Evolutionary conservation across 2,797 vertebrate genomes (phyloP), one percentile per base, ranked within the genome.

Genomic region (Neosilurus mollespiculum): DNA sequence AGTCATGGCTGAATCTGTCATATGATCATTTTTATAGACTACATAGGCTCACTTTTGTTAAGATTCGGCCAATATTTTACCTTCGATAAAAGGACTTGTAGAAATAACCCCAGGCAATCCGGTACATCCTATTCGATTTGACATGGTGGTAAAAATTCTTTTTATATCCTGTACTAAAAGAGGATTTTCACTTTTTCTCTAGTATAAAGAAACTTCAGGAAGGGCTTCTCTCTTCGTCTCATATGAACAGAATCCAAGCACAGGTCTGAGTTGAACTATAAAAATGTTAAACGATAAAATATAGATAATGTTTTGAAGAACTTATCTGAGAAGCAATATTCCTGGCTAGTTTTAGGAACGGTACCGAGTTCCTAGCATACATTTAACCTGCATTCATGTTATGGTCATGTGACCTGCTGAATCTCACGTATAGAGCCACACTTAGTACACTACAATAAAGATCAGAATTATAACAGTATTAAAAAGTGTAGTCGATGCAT

Each of bases 61-160:
- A 18, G 53, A 58, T 75, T 30, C 56, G 2, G 15, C 71, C 24
- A 30, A 30, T 18, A 56, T 75, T 75, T 58, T 56, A 30, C 24
- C 54, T 58, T 56, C 53, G 30, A 30, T 30, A 16, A 73, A 30
- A 26, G 49, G 12, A 72, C 12, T 6, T 72, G 69, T 24, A 26
- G 16, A 73, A 73, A 56, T 56, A 75, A 34, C 72, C 71, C 72
- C 53, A 34, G 72, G 72, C 72, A 58, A 56, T 75, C 4, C 34
- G 30, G 20, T 75, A 56, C 18, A 75, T 75, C 51, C 15, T 58
- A 30, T 58, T 56, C 4, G 24, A 75, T 30, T 75, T 58, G 72
- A 34, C 53, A 34, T 20, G 53, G 24, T 56, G 71, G 53, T 56
- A 75, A 30, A 75, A 58, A 73, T n/a, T 34, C 20, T 3, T 26